These are phyloP conservation scores for Nycteola revayana DNA, from an alignment of 2,888 invertebrate genomes.

Conservation along the genomic window DNA sequence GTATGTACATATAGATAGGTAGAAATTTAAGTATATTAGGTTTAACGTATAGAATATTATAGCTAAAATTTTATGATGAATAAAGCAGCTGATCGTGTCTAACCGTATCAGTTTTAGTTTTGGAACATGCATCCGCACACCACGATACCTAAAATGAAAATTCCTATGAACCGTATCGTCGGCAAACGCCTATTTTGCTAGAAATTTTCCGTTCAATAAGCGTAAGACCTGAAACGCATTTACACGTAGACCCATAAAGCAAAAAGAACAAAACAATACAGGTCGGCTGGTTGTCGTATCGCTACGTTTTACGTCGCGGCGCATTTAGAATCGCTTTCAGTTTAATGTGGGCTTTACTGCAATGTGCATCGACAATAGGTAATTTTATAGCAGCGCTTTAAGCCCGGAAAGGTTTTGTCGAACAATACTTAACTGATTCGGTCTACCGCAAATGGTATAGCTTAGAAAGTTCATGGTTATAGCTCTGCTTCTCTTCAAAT, in stretches of 20 bases:
- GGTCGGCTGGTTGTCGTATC: constrained; percentile 32
- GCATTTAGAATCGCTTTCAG: constrained; percentile 68
- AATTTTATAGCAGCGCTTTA: constrained; percentile 55
- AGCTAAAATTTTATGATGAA: too few relatives aligned
- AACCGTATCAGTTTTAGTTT: too few relatives aligned
- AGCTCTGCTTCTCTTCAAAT: constrained; percentile 6
- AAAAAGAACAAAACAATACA: constrained; percentile 31
- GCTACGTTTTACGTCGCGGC: constrained; percentile 51
- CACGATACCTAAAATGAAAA: too few relatives aligned
- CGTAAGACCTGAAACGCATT: constrained; percentile 36
- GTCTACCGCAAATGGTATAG: constrained; percentile 25
- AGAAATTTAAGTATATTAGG: too few relatives aligned
- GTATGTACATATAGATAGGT: too few relatives aligned
- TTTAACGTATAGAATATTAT: too few relatives aligned
- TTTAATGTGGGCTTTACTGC: constrained; percentile 62
- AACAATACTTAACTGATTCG: constrained; percentile 43
- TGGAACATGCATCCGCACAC: constrained; percentile 11
- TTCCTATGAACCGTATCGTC: too few relatives aligned
- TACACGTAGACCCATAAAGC: constrained; percentile 38
- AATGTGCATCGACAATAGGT: constrained; percentile 66
- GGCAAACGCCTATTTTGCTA: constrained; percentile 12
- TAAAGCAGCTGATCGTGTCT: too few relatives aligned
- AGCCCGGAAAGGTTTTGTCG: constrained; percentile 41
- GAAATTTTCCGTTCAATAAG: constrained; percentile 28
- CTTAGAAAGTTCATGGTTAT: constrained; percentile 18